phyloP scores from a whole-genome alignment of 2,797 vertebrate species.

The Falco concolor region DNA sequence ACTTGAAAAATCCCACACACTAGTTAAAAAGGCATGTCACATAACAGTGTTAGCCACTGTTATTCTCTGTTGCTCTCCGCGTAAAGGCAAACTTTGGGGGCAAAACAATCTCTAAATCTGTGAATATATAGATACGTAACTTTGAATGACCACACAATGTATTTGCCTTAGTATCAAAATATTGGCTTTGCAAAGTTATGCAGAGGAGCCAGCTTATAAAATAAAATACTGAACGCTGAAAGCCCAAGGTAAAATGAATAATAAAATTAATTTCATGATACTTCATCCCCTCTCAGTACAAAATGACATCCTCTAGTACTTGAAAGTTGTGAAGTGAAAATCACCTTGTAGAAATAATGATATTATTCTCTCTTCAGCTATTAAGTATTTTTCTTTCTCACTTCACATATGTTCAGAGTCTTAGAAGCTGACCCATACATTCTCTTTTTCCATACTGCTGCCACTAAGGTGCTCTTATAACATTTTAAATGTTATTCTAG shows the following conservation, averaged over 20 bases:
- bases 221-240: not conserved
- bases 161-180: constrained; percentile 52
- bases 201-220: constrained; percentile 1
- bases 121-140: not conserved
- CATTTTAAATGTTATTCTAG: constrained; percentile 24
- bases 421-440: constrained; percentile 38
- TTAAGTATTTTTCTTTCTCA: constrained; percentile 49
- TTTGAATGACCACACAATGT: not conserved
- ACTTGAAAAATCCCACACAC: not conserved
- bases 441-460: constrained; percentile 8
- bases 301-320: constrained; percentile 58
- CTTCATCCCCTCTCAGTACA: constrained; percentile 17
- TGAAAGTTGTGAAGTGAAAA: constrained; percentile 56
- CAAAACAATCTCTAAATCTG: not conserved
- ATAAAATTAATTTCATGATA: constrained; percentile 46
- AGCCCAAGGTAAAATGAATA: constrained; percentile 54
- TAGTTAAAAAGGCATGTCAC: not conserved
- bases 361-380: constrained; percentile 54
- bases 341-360: constrained; percentile 67
- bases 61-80: not conserved
- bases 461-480: constrained; percentile 30
- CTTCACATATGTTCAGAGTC: constrained; percentile 45
- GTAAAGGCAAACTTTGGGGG: not conserved
- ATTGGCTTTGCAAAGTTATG: constrained; percentile 11
- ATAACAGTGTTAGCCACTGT: not conserved